Percentiles rank a stretch among this genome's conserved stretches.
These are phyloP conservation scores for Lytechinus pictus DNA, from an alignment of 35 echinoderm and acorn worm species.

Conservation along the genomic window DNA sequence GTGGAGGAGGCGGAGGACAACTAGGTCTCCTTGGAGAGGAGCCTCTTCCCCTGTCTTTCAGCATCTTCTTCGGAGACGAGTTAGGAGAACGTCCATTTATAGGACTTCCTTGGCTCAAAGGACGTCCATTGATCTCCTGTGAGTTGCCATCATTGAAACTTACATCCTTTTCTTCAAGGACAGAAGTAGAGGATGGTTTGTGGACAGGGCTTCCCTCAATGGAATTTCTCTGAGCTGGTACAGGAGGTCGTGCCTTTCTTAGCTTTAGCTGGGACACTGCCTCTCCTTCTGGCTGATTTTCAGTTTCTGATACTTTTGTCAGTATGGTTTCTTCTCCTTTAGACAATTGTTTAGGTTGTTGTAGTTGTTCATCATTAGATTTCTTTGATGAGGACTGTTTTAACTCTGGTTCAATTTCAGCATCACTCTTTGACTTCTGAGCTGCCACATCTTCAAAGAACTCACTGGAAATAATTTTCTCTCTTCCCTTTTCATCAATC, in stretches of 20 bases:
- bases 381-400: background rate
- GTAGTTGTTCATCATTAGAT: background rate
- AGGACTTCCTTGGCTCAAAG: slow-evolving; percentile 27
- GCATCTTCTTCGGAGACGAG: slow-evolving; percentile 22
- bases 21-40: slow-evolving; percentile 31
- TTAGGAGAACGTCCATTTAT: slow-evolving; percentile 18
- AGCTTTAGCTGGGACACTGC: slow-evolving; percentile 29
- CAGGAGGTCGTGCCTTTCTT: background rate
- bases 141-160: background rate
- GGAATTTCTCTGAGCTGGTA: slow-evolving; percentile 28
- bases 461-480: background rate
- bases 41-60: slow-evolving; percentile 36
- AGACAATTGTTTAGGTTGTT: background rate
- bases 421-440: background rate
- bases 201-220: slow-evolving; percentile 15
- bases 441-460: background rate
- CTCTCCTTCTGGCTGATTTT: background rate
- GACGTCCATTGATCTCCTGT: slow-evolving; percentile 4
- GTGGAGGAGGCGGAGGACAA: slow-evolving; percentile 17
- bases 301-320: background rate
- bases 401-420: background rate
- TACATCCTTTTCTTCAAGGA: background rate
- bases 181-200: slow-evolving; percentile 25
- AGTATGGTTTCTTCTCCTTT: background rate
- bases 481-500: background rate